These are phyloP conservation scores for Euplexia lucipara DNA, from an alignment of 2,888 invertebrate species.

Conservation along the genomic window DNA sequence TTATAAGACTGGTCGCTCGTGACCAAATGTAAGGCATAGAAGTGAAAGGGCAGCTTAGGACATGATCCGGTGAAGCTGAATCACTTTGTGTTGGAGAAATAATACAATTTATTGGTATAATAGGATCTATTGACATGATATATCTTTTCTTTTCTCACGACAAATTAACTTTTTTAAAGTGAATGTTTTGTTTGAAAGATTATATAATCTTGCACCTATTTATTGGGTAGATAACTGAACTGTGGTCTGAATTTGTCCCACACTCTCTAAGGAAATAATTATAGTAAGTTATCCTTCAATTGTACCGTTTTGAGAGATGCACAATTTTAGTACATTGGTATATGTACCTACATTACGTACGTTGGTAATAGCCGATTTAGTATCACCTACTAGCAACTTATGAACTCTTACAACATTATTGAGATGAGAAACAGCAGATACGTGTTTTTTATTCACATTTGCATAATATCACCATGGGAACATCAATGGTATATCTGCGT, in stretches of 20 bases:
- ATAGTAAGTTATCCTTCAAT: neutral
- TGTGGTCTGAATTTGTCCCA: too few relatives aligned
- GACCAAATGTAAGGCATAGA: conserved; percentile 82
- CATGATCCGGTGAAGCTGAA: conserved; percentile 45
- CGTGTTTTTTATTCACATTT: conserved; percentile 50
- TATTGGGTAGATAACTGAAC: too few relatives aligned
- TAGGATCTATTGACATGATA: conserved; percentile 21
- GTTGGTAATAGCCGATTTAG: conserved; percentile 6
- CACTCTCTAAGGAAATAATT: neutral
- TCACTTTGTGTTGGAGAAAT: conserved; percentile 36
- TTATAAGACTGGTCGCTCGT: conserved; percentile 73
- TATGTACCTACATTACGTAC: neutral
- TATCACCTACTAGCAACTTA: conserved; percentile 13
- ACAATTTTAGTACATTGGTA: neutral
- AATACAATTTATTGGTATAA: conserved; percentile 25
- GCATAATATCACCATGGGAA: conserved; percentile 55
- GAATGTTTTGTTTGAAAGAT: too few relatives aligned
- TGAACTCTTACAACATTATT: conserved; percentile 47
- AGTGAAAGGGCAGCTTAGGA: conserved; percentile 83
- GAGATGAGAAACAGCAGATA: conserved; percentile 50
- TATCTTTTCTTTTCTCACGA: conserved; percentile 26
- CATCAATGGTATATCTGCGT: conserved; percentile 49
- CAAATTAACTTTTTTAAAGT: too few relatives aligned
- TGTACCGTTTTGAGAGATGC: neutral
- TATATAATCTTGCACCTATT: too few relatives aligned